A percentile compares a stretch with the other conserved stretches of the same genome.
phyloP scores from a whole-genome alignment of 2,888 invertebrate species.

The Sussaba pulchella region DNA sequence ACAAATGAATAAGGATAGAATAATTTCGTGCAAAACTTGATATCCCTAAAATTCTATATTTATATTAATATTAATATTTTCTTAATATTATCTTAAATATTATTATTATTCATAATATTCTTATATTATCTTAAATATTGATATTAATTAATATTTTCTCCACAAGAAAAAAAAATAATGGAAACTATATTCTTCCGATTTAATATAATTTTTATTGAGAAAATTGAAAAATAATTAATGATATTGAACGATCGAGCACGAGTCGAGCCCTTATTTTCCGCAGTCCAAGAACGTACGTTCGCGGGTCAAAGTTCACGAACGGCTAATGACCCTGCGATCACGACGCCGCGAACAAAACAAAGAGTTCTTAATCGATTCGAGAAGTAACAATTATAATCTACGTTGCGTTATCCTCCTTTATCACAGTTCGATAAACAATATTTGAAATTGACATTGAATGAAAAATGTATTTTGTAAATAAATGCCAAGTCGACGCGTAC shows the following conservation, averaged over 20 bases:
- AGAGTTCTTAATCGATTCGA: background rate
- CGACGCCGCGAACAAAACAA: background rate
- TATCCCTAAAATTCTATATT: too few relatives aligned
- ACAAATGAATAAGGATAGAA: too few relatives aligned
- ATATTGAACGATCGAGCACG: background rate
- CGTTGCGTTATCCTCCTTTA: background rate
- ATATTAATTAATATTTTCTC: background rate
- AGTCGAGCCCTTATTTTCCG: background rate
- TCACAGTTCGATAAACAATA: background rate
- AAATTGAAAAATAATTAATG: too few relatives aligned
- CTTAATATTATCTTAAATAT: too few relatives aligned
- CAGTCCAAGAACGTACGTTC: background rate
- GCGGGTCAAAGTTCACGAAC: slow-evolving; percentile 13
- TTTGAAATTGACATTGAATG: too few relatives aligned
- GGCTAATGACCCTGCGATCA: slow-evolving; percentile 9
- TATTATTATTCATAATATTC: too few relatives aligned
- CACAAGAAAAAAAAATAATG: background rate
- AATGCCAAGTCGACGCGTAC: background rate
- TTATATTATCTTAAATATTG: background rate
- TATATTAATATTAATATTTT: too few relatives aligned
- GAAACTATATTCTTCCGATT: background rate
- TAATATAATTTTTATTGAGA: background rate
- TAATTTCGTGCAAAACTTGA: too few relatives aligned
- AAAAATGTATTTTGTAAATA: background rate
- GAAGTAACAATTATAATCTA: background rate